phyloP scores from a whole-genome alignment of 1,140 invertebrate genomes.

The Heliconius congener region DNA sequence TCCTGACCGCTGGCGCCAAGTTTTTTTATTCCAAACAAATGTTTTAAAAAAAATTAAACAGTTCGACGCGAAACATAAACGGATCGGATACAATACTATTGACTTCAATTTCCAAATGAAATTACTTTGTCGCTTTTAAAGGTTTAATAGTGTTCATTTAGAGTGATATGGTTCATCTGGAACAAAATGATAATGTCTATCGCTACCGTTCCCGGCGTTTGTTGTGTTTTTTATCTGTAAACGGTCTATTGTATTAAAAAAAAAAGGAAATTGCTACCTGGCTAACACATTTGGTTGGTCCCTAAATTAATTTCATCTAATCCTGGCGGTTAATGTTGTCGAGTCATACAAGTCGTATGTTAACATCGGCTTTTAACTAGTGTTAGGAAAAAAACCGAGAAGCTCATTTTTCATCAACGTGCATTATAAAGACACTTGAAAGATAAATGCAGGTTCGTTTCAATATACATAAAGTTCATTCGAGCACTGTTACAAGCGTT shows the following conservation, averaged over 20 bases:
- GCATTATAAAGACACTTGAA: constrained; percentile 75
- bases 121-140: constrained; percentile 54
- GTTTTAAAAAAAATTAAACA: constrained; percentile 34
- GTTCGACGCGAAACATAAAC: constrained; percentile 25
- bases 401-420: constrained; percentile 63
- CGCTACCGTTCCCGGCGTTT: constrained; percentile 66
- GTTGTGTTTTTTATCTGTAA: constrained; percentile 50
- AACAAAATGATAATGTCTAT: constrained; percentile 64
- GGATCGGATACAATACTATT: constrained; percentile 26
- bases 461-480: constrained; percentile 2
- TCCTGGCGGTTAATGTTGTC: constrained; percentile 62
- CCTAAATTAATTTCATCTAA: constrained; percentile 77
- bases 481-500: no score
- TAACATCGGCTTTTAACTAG: constrained; percentile 65
- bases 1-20: constrained; percentile 41
- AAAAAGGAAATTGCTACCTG: constrained; percentile 73
- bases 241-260: constrained; percentile 48
- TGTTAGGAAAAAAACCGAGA: constrained; percentile 53
- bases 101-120: constrained; percentile 45
- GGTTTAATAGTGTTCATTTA: constrained; percentile 76
- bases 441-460: constrained; percentile 63
- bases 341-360: constrained; percentile 69
- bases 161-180: constrained; percentile 64
- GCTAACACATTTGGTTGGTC: constrained; percentile 58
- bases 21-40: constrained; percentile 37